Conservation (phyloP, 2,113 vertebrate species). For the Bungarus multicinctus region DNA sequence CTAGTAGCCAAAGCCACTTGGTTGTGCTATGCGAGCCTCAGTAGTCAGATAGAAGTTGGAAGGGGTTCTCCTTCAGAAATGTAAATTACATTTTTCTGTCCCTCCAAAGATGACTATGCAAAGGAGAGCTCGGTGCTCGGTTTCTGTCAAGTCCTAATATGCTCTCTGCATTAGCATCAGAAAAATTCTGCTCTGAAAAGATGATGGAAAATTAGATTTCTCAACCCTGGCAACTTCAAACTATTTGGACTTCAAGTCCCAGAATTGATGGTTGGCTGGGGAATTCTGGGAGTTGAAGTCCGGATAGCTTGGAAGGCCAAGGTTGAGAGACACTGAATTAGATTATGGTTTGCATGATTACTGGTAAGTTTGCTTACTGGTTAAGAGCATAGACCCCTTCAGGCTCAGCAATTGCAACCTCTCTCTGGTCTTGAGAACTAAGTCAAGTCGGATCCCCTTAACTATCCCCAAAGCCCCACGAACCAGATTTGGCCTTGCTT, state of each 20-base stretch:
- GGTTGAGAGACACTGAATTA: not conserved
- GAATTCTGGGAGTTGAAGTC: not conserved
- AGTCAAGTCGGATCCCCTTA: not conserved
- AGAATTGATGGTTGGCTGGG: not conserved
- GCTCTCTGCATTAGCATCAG: not conserved
- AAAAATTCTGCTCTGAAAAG: not conserved
- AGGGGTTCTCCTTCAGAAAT: not conserved
- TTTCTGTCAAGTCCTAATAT: conserved; percentile 3
- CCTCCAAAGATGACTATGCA: not conserved
- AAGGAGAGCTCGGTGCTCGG: not conserved
- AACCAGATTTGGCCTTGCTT: not conserved
- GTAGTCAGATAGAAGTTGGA: not conserved
- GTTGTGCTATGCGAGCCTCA: not conserved
- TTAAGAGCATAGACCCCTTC: not conserved
- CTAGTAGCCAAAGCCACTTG: not conserved
- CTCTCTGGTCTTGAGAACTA: not conserved
- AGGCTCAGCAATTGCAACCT: not conserved
- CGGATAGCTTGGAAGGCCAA: not conserved
- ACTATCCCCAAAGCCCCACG: not conserved
- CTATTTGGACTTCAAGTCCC: not conserved
- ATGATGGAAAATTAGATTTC: not conserved
- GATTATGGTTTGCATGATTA: not conserved
- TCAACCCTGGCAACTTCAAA: not conserved
- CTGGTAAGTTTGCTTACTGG: not conserved
- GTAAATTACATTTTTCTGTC: not conserved